Evolutionary conservation across 2,113 vertebrate species (phyloP), one percentile per base, ranked within the genome.

Genomic region (Antidorcas marsupialis): DNA sequence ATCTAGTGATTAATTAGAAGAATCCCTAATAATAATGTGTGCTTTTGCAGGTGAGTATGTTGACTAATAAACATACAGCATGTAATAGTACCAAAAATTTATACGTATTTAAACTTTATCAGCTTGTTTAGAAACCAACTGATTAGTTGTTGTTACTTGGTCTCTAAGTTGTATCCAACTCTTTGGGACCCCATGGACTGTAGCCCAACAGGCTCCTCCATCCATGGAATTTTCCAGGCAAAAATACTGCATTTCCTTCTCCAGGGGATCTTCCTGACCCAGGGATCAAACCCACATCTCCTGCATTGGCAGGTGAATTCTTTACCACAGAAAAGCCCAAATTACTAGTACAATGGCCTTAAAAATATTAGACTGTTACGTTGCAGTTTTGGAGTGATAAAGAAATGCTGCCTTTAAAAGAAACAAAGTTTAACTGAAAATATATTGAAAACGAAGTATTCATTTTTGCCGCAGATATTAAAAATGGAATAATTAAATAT

Each of bases 401-500:
- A 91, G 33, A 94, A 79, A 12, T 19, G 13, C 53, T 67, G 15
- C 85, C 64, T 95, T 92, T 93, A 85, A 95, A 94, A 64, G 27
- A 3, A 43, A 78, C 96, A 47, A 36, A 74, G n/a, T 47, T 96
- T 79, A 92, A 94, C 87, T 93, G 4, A 39, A 89, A 96, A 97
- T 19, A 95, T 64, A 79, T 84, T 64, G 57, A 85, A 96, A 98
- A 95, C 4, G 50, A 53, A 33, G 76, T 86, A 89, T 92, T 12
- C 82, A 87, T 94, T 92, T 55, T 83, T 90, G 25, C 33, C 19
- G 27, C 93, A 95, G 39, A 27, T 98, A 8, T 95, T 87, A 97
- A 98, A 98, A 98, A 94, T 92, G 9, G 76, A 96, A 78, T 98
- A 96, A 95, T 85, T 27, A 94, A 74, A 97, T 59, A 43, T 91